phyloP scores from a whole-genome alignment of 23 tunicate genomes.

The Ascidia mentula region DNA sequence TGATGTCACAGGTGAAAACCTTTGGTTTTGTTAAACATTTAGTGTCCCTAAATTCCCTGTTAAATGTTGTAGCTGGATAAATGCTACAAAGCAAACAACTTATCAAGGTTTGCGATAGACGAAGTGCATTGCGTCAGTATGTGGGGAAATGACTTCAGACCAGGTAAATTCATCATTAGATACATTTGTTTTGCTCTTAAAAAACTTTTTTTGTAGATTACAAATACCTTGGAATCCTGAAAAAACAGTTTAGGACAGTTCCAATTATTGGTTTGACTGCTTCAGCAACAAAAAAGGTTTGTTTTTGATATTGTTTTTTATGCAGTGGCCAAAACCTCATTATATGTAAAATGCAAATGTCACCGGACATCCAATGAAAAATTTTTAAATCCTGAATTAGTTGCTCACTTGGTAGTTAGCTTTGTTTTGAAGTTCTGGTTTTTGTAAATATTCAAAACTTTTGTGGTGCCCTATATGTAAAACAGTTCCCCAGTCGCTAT shows the following conservation, averaged over 20 bases:
- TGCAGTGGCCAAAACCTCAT: no score
- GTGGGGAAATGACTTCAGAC: conserved; percentile 91
- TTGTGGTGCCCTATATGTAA: no score
- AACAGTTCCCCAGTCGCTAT: no score
- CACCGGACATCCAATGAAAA: no score
- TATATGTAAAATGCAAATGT: no score
- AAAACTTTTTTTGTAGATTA: conserved; percentile 46
- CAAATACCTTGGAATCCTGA: conserved; percentile 52
- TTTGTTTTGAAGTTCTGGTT: no score
- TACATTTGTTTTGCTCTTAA: not conserved
- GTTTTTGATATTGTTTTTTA: not conserved
- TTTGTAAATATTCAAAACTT: no score
- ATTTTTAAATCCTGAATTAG: no score
- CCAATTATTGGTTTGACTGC: conserved; percentile 84
- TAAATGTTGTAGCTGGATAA: conserved; percentile 46
- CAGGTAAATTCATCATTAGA: conserved; percentile 23
- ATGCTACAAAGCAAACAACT: conserved; percentile 52
- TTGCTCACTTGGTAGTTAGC: no score
- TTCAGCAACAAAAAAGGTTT: conserved; percentile 59
- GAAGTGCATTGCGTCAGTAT: conserved; percentile 87
- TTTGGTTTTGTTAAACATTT: not conserved
- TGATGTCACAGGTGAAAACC: conserved; percentile 55
- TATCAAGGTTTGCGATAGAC: conserved; percentile 70
- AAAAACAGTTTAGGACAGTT: conserved; percentile 52
- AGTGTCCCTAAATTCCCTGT: no score